A percentile compares a stretch with the other conserved stretches of the same genome.
Evolutionary conservation across 2,888 invertebrate species (phyloP).

Genomic region (Sinhomidia bicolor): DNA sequence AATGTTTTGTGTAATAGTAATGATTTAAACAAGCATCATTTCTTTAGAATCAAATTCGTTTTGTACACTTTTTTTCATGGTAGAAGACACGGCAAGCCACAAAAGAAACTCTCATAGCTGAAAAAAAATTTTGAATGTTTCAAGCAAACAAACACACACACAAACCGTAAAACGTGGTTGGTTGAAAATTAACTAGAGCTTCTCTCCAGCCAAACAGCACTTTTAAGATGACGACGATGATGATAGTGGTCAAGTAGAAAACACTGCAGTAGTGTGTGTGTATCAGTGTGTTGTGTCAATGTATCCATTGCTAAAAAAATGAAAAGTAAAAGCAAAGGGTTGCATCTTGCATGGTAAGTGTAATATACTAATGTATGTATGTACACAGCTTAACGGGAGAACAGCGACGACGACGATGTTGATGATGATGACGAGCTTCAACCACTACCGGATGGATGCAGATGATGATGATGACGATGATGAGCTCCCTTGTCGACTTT

Average conservation of each 20-base stretch:
- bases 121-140: background rate
- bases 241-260: background rate
- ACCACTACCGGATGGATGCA: constrained; percentile 56
- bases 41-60: background rate
- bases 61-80: background rate
- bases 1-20: no score
- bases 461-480: constrained; percentile 39
- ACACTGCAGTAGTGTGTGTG: background rate
- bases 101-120: background rate
- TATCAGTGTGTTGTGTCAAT: background rate
- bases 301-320: background rate
- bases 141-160: constrained; percentile 11
- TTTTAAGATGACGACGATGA: background rate
- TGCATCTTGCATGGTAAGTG: no score
- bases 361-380: background rate
- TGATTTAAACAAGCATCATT: background rate
- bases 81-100: constrained; percentile 1
- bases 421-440: constrained; percentile 17
- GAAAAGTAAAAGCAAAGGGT: constrained; percentile 28
- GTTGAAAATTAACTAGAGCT: constrained; percentile 14
- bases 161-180: constrained; percentile 17
- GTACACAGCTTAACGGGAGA: constrained; percentile 11
- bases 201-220: background rate
- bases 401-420: constrained; percentile 27
- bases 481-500: constrained; percentile 54